phyloP scores from a whole-genome alignment of 2,888 invertebrate species.

The Ctena decussata region DNA sequence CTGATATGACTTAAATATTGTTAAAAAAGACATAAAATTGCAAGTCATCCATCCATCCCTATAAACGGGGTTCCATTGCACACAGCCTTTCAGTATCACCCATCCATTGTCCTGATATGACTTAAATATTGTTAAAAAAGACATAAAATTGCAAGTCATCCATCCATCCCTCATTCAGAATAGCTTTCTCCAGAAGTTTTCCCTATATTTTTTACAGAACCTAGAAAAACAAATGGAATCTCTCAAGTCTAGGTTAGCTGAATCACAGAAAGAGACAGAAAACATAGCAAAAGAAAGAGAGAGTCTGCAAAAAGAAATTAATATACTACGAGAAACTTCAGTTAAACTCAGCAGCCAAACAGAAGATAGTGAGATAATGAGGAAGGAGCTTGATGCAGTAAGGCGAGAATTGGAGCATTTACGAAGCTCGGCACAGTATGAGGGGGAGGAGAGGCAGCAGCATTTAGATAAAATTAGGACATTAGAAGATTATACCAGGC shows the following conservation, averaged over 20 bases:
- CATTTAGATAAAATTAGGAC: slow-evolving; percentile 74
- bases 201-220: too few species aligned
- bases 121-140: too few species aligned
- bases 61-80: too few species aligned
- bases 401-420: slow-evolving; percentile 73
- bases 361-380: slow-evolving; percentile 68
- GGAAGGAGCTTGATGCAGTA: slow-evolving; percentile 69
- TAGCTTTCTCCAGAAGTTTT: too few species aligned
- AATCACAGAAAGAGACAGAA: slow-evolving; percentile 60
- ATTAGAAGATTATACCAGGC: slow-evolving; percentile 72
- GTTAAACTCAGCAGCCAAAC: slow-evolving; percentile 53
- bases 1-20: too few species aligned
- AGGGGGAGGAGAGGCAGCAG: slow-evolving; percentile 74
- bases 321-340: slow-evolving; percentile 57
- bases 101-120: too few species aligned
- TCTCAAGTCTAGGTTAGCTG: slow-evolving; percentile 65
- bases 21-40: too few species aligned
- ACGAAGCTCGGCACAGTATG: slow-evolving; percentile 67
- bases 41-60: too few species aligned
- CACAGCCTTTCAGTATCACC: too few species aligned
- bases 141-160: too few species aligned
- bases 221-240: slow-evolving; percentile 70
- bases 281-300: slow-evolving; percentile 58
- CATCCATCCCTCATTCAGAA: too few species aligned
- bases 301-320: slow-evolving; percentile 53